Base-by-base conservation (phyloP, 2,113 vertebrate species). In the Mola mola region DNA sequence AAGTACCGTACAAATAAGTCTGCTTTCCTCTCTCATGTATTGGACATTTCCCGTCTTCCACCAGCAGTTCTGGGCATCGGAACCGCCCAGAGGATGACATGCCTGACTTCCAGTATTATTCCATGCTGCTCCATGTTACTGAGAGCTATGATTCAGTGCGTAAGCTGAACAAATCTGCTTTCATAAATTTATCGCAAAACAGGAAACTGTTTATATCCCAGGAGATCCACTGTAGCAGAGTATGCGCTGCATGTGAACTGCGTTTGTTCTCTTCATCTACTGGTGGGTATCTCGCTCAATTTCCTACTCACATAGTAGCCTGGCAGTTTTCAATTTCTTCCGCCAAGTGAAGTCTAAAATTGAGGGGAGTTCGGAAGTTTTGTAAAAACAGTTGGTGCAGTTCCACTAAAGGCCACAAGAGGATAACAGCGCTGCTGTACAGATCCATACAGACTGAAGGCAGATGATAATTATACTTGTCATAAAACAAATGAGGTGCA, bases 61-160 rank as follows among this genome's bases (percentile, higher is more conserved):
- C 0, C 1, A 11, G 26, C 5, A 50, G 16, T 44, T 36, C n/a
- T 12, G 9, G 42, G 26, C 25, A 26, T 42, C 11, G 12, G 17
- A 22, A 19, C 21, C 17, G 22, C 37, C 24, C 29, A 37, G 21
- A 37, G 22, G 9, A 44, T 29, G 22, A 10, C 5, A 13, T 4
- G 22, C 7, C 29, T n/a, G 17, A n/a, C 25, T 22, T 28, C 38
- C 38, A 51, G 66, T 43, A 17, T 43, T 59, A 59, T 68, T 59
- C 66, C 66, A 44, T n/a, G 5, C 16, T 25, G 11, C 33, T 47
- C 19, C 11, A n/a, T n/a, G n/a, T n/a, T n/a, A n/a, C n/a, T n/a
- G n/a, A n/a, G n/a, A n/a, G n/a, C n/a, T n/a, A n/a, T n/a, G n/a
- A n/a, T n/a, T n/a, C n/a, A n/a, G n/a, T n/a, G n/a, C n/a, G n/a